Percentiles rank a stretch among this genome's conserved stretches.
Conservation (phyloP, 2,113 vertebrate genomes). For the Petroica traversi region DNA sequence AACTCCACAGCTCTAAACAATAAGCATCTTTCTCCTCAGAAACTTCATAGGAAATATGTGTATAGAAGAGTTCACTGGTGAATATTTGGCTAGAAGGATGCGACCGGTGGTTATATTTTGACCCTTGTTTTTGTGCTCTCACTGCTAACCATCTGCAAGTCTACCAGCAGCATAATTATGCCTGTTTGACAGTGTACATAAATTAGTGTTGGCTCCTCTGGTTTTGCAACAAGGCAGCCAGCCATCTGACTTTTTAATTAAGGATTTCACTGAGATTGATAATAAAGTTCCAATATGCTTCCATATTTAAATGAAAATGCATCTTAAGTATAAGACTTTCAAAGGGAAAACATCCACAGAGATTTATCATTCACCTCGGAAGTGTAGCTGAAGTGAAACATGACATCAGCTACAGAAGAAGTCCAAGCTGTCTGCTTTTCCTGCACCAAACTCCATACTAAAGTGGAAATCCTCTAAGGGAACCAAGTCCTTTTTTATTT, state of each 20-base stretch:
- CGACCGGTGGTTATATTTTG: slow-evolving; percentile 14
- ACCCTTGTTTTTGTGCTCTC: slow-evolving; percentile 29
- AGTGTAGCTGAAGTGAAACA: background rate
- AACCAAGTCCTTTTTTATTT: background rate
- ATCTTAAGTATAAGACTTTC: background rate
- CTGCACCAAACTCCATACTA: background rate
- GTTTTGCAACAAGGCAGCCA: slow-evolving; percentile 28
- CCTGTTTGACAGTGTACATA: slow-evolving; percentile 41
- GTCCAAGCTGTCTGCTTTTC: background rate
- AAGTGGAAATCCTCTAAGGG: background rate
- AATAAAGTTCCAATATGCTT: slow-evolving; percentile 25
- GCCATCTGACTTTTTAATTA: slow-evolving; percentile 61
- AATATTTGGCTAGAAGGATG: slow-evolving; percentile 42
- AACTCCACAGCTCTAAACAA: background rate
- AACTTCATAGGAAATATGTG: background rate
- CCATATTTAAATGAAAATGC: slow-evolving; percentile 24
- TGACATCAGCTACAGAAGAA: background rate
- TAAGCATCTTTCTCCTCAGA: background rate
- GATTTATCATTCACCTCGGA: background rate
- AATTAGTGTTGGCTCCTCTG: slow-evolving; percentile 51
- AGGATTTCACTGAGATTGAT: slow-evolving; percentile 30
- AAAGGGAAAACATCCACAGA: background rate
- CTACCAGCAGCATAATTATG: slow-evolving; percentile 39
- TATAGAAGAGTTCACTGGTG: background rate
- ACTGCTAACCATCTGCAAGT: slow-evolving; percentile 29